These are phyloP conservation scores for Apodemia mormo DNA, from an alignment of 2,888 invertebrate species.

Conservation along the genomic window DNA sequence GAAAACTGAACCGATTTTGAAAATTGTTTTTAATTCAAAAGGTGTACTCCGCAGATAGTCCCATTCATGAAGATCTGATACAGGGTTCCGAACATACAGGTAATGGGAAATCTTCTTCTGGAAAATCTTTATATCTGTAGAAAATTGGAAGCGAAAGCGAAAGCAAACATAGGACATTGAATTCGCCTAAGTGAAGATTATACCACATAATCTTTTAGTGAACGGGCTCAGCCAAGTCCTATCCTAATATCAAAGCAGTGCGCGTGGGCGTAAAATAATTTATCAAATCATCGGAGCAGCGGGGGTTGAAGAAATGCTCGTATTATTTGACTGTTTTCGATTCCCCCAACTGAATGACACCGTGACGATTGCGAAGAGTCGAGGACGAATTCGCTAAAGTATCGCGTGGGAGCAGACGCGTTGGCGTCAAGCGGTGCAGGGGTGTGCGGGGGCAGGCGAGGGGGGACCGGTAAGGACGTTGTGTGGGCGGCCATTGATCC, in stretches of 20 bases:
- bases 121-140: no score
- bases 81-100: no score
- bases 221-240: neutral
- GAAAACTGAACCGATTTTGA: no score
- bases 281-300: constrained; percentile 18
- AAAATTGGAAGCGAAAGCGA: no score
- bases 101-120: no score
- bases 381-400: constrained; percentile 58
- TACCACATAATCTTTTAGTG: neutral
- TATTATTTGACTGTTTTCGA: constrained; percentile 60
- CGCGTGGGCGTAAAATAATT: constrained; percentile 19
- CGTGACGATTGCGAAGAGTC: constrained; percentile 53
- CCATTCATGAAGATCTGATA: no score
- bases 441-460: constrained; percentile 38
- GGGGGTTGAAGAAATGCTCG: constrained; percentile 26
- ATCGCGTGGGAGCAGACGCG: constrained; percentile 66
- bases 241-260: constrained; percentile 10
- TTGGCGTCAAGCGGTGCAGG: constrained; percentile 50
- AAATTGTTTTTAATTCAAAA: no score
- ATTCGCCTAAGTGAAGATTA: neutral
- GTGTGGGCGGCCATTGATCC: constrained; percentile 79
- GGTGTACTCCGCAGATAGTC: no score
- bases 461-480: constrained; percentile 46
- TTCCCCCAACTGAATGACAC: constrained; percentile 66
- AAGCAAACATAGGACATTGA: neutral